phyloP scores from a whole-genome alignment of 2,797 vertebrate genomes.

The Girardinus metallicus region DNA sequence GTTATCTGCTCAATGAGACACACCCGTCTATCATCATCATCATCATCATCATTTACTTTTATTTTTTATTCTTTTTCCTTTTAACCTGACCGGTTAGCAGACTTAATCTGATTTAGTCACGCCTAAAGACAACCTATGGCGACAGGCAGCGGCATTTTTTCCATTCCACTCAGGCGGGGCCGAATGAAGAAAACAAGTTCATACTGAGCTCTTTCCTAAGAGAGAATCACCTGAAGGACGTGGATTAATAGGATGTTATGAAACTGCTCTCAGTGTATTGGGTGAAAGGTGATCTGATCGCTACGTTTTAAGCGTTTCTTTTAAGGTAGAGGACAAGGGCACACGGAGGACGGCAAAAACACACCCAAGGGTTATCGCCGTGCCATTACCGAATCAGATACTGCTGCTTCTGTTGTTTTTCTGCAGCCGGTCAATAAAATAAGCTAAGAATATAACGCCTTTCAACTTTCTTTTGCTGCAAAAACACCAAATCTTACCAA shows the following conservation, averaged over 20 bases:
- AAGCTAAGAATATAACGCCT: not conserved
- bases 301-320: constrained; percentile 5
- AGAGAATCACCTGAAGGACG: constrained; percentile 30
- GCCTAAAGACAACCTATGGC: constrained; percentile 6
- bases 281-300: constrained; percentile 24
- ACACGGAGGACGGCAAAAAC: not conserved
- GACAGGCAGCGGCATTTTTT: constrained; percentile 22
- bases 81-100: not conserved
- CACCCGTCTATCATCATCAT: constrained; percentile 1
- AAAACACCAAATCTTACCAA: too few species aligned
- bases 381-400: not conserved
- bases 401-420: constrained; percentile 6
- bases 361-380: not conserved
- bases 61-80: not conserved
- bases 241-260: constrained; percentile 43
- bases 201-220: constrained; percentile 44
- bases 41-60: constrained; percentile 3
- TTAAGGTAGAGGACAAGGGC: not conserved
- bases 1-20: constrained; percentile 10
- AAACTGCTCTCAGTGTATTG: constrained; percentile 40
- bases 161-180: constrained; percentile 13
- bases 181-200: constrained; percentile 28
- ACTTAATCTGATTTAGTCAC: constrained; percentile 6
- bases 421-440: not conserved
- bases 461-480: not conserved